These are phyloP conservation scores for Neolamprologus longior DNA, from an alignment of 2,113 vertebrate genomes.

Conservation along the genomic window DNA sequence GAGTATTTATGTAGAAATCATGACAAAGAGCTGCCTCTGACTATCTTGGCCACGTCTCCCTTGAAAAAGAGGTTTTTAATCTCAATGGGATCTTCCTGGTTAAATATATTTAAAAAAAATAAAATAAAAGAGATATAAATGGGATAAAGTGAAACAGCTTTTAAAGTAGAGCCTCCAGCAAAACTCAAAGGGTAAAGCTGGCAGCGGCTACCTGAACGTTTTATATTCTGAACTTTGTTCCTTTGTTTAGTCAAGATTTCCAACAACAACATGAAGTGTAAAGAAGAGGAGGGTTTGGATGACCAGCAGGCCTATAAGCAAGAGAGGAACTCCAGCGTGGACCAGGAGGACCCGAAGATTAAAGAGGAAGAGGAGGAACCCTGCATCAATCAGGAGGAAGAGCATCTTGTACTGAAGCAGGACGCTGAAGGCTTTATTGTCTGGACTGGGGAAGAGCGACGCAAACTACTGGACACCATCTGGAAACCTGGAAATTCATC, in stretches of 20 bases:
- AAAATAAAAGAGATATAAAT: neutral
- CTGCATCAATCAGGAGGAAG: neutral
- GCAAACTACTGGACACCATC: neutral
- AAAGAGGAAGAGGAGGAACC: neutral
- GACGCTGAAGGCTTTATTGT: neutral
- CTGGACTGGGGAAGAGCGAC: neutral
- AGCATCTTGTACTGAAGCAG: neutral
- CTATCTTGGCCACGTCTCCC: fast-evolving
- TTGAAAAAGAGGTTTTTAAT: neutral
- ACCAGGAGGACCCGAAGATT: neutral
- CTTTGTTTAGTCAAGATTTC: neutral
- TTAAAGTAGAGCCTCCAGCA: neutral
- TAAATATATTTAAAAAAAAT: fast-evolving
- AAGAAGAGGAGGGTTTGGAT: fast-evolving
- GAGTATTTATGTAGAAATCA: neutral
- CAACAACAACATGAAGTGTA: neutral
- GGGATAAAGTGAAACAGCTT: neutral
- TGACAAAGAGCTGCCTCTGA: neutral
- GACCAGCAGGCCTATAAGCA: neutral
- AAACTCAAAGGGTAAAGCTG: neutral
- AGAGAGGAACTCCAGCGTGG: neutral
- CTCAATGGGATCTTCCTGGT: neutral
- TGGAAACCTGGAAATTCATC: neutral
- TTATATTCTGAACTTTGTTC: neutral
- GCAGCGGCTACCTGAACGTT: neutral